Evolutionary conservation across 2,888 invertebrate species (phyloP).

Genomic region (Melieria omissa): DNA sequence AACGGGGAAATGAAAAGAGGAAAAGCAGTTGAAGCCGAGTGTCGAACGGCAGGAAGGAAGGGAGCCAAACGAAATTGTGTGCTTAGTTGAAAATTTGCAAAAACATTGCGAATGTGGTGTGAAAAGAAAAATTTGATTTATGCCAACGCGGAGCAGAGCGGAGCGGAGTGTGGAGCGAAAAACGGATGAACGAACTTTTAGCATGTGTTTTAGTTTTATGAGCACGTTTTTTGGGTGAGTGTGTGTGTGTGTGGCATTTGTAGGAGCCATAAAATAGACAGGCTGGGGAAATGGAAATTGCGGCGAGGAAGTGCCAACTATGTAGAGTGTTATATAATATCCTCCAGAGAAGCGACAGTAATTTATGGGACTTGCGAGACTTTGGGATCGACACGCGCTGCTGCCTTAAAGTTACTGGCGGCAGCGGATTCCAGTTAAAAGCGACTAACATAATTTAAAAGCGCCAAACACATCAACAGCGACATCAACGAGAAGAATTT

Average conservation of each 20-base stretch:
- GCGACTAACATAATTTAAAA: too few species aligned
- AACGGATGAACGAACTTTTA: conserved; percentile 42
- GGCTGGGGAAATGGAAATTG: too few species aligned
- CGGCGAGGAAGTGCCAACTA: too few species aligned
- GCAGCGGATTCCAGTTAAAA: too few species aligned
- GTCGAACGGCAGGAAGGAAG: neutral
- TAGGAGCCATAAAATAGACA: too few species aligned
- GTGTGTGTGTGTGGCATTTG: too few species aligned
- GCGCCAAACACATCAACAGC: too few species aligned
- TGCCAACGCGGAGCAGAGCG: conserved; percentile 28
- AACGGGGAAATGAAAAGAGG: neutral
- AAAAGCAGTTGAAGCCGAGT: neutral
- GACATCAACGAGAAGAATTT: too few species aligned
- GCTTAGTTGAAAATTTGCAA: conserved; percentile 44
- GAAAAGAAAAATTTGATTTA: conserved; percentile 45
- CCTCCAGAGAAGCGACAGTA: conserved; percentile 9
- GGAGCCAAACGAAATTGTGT: conserved; percentile 19
- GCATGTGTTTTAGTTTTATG: conserved; percentile 31
- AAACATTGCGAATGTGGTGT: conserved; percentile 43
- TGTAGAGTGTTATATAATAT: neutral
- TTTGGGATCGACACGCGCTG: conserved; percentile 12
- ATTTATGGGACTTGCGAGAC: conserved; percentile 25
- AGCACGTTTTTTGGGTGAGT: neutral
- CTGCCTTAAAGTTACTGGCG: too few species aligned
- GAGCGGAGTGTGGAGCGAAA: neutral